A percentile compares a stretch with the other conserved stretches of the same genome.
Evolutionary conservation across 1,140 invertebrate genomes (phyloP).

Genomic region (Mizuhopecten yessoensis): DNA sequence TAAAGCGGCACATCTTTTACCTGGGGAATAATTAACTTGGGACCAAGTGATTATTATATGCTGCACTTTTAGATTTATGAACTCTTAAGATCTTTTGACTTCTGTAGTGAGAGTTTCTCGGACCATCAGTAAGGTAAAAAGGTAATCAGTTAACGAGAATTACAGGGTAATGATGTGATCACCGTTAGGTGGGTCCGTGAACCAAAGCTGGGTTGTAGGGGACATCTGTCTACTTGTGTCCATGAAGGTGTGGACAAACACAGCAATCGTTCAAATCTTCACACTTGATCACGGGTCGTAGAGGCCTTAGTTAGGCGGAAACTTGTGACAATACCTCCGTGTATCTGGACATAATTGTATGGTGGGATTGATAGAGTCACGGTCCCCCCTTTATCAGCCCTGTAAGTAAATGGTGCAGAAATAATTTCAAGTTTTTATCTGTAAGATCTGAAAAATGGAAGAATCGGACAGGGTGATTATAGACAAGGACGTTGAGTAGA

Average conservation of each 20-base stretch:
- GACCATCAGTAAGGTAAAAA: neutral
- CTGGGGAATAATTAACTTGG: neutral
- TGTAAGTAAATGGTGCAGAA: constrained; percentile 32
- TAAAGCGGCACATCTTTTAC: neutral
- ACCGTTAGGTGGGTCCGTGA: neutral
- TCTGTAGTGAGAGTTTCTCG: neutral
- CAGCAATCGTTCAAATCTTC: neutral
- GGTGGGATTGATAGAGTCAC: neutral
- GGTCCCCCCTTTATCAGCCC: neutral
- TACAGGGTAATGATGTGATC: neutral
- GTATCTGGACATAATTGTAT: neutral
- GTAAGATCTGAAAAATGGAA: neutral
- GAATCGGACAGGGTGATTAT: neutral
- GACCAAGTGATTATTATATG: neutral
- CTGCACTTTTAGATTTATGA: neutral
- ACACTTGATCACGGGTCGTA: neutral
- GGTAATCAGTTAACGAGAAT: neutral
- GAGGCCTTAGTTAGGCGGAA: neutral
- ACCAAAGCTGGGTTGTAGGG: neutral
- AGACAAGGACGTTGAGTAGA: neutral
- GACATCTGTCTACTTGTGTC: neutral
- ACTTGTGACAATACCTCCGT: neutral
- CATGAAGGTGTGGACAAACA: neutral
- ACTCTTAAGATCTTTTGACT: neutral
- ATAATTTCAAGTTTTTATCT: neutral